Evolutionary conservation across 2,113 vertebrate genomes (phyloP).

Genomic region (Brachirus orientalis): DNA sequence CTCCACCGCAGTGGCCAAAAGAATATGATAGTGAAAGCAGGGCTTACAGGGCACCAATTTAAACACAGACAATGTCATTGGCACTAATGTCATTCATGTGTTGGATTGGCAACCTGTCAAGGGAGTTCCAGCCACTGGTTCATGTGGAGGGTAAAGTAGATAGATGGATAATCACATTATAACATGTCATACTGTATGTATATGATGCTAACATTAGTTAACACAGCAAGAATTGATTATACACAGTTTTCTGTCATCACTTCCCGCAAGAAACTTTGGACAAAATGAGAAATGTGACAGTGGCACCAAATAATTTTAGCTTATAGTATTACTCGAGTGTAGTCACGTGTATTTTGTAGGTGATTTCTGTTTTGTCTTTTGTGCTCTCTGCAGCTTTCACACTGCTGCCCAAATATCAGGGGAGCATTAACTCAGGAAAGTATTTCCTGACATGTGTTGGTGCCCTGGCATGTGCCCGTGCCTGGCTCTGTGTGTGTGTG

Average conservation of each 20-base stretch:
- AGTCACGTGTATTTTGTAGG: conserved; percentile 32
- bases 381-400: conserved; percentile 36
- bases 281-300: background rate
- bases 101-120: too few relatives aligned
- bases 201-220: background rate
- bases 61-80: too few relatives aligned
- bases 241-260: background rate
- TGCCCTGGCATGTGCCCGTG: conserved; percentile 70
- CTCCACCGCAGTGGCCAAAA: background rate
- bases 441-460: conserved; percentile 80
- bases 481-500: conserved; percentile 66
- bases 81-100: too few relatives aligned
- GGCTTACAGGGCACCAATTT: too few relatives aligned
- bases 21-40: background rate
- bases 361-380: conserved; percentile 46
- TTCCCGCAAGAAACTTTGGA: background rate
- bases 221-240: background rate
- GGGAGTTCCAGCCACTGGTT: too few relatives aligned
- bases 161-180: too few relatives aligned
- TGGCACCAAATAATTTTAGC: background rate
- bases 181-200: background rate
- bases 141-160: background rate
- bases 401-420: conserved; percentile 55
- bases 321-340: background rate
- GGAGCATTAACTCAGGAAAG: conserved; percentile 58